phyloP scores from a whole-genome alignment of 2,113 vertebrate species.

The Prunella himalayana region DNA sequence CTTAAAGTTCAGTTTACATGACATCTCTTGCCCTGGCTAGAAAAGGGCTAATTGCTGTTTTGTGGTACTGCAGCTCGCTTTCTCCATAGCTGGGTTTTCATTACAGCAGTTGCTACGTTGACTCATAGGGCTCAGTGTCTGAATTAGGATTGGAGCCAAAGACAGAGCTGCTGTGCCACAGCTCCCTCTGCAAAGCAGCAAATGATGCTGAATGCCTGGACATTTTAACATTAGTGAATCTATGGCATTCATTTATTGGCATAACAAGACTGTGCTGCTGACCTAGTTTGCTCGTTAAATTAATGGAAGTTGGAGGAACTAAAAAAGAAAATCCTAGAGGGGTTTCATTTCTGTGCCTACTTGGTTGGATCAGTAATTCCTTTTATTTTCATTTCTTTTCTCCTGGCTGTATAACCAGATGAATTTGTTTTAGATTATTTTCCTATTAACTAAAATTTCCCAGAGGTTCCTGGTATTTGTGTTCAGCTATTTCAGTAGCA shows the following conservation, averaged over 20 bases:
- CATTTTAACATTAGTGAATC: not conserved
- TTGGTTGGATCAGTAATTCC: conserved; percentile 36
- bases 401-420: conserved; percentile 16
- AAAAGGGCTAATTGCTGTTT: not conserved
- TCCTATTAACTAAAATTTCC: conserved; percentile 66
- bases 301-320: conserved; percentile 24
- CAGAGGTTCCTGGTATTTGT: conserved; percentile 59
- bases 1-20: not conserved
- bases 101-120: not conserved
- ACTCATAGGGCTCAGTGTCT: not conserved
- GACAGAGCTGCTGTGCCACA: not conserved
- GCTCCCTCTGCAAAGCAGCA: not conserved
- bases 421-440: conserved; percentile 65
- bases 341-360: conserved; percentile 43
- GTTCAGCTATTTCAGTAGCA: conserved; percentile 55
- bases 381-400: conserved; percentile 47
- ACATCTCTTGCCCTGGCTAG: not conserved
- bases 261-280: not conserved
- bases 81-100: not conserved
- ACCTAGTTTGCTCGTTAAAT: conserved; percentile 6
- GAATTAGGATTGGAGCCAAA: not conserved
- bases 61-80: not conserved
- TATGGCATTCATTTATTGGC: not conserved
- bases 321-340: conserved; percentile 39
- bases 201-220: not conserved